Conservation (phyloP, 1,140 invertebrate species). For the Homarus americanus region DNA sequence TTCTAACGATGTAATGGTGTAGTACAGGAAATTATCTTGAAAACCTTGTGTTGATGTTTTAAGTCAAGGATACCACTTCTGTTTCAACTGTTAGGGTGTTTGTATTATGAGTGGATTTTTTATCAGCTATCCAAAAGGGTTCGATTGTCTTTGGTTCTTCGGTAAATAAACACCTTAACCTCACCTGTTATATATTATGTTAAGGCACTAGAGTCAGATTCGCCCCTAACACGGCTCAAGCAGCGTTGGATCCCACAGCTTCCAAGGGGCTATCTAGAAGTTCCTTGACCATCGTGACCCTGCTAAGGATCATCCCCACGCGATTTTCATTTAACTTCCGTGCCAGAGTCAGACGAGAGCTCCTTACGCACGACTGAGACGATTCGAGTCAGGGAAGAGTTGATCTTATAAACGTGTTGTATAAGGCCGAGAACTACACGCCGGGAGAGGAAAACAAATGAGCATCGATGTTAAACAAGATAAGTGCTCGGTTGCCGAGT, state of each 20-base stretch:
- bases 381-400: not conserved
- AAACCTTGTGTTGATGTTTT: too few relatives aligned
- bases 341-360: not conserved
- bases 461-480: conserved; percentile 1
- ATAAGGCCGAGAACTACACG: not conserved
- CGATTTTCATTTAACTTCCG: not conserved
- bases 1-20: too few relatives aligned
- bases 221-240: not conserved
- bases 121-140: too few relatives aligned
- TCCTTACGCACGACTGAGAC: not conserved
- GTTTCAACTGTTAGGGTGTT: too few relatives aligned
- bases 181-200: too few relatives aligned
- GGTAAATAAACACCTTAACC: too few relatives aligned
- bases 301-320: not conserved
- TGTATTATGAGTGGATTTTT: too few relatives aligned
- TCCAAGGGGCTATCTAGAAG: not conserved
- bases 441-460: not conserved
- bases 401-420: not conserved
- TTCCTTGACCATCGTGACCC: not conserved
- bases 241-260: not conserved
- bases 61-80: too few relatives aligned
- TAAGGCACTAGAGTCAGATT: too few relatives aligned
- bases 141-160: too few relatives aligned
- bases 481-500: not conserved
- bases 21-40: too few relatives aligned